These are phyloP conservation scores for Polyommatus iphigenia DNA, from an alignment of 2,888 invertebrate species.

Conservation along the genomic window DNA sequence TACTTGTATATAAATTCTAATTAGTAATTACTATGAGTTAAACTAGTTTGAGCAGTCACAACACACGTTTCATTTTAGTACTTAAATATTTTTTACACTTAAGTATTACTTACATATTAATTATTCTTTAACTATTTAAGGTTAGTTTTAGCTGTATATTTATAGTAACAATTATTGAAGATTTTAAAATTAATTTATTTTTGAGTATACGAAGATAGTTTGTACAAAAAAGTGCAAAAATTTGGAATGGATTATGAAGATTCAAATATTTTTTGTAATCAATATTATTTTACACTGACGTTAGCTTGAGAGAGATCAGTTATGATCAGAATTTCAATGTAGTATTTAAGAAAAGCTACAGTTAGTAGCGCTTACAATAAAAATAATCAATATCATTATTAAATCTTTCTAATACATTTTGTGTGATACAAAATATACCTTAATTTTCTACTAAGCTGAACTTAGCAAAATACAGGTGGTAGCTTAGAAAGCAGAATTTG, in stretches of 20 bases:
- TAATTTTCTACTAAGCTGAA: neutral
- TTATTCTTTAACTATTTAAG: neutral
- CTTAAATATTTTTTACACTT: neutral
- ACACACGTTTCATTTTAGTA: neutral
- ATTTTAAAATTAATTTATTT: neutral
- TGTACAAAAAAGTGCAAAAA: neutral
- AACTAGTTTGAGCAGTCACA: slow-evolving; percentile 29
- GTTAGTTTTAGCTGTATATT: neutral
- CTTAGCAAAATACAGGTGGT: slow-evolving; percentile 20
- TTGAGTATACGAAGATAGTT: neutral
- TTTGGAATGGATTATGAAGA: neutral
- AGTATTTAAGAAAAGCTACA: too few species aligned
- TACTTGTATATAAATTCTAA: slow-evolving; percentile 28
- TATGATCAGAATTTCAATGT: too few species aligned
- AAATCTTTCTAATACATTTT: neutral
- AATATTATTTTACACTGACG: neutral
- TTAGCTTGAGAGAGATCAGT: neutral
- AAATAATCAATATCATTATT: neutral
- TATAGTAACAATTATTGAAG: neutral
- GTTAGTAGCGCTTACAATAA: neutral
- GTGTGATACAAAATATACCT: neutral
- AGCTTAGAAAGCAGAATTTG: neutral
- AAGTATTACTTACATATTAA: neutral
- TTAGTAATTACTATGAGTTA: slow-evolving; percentile 31
- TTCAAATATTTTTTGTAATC: neutral